A percentile compares a stretch with the other conserved stretches of the same genome.
These are phyloP conservation scores for Ischnura elegans DNA, from an alignment of 2,888 invertebrate species.

Conservation along the genomic window DNA sequence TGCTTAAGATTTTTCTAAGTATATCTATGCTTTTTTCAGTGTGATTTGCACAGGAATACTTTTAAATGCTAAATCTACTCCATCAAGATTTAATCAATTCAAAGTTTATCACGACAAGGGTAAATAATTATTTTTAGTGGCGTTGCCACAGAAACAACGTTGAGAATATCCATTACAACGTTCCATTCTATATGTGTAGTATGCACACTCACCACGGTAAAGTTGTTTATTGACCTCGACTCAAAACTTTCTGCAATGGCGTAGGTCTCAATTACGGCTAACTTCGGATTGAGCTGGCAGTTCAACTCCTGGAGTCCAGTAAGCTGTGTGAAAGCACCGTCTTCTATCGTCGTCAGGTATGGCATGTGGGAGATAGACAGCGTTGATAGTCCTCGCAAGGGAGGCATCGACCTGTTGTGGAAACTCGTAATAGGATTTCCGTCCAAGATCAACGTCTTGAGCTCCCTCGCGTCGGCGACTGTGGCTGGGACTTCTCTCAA, in stretches of 20 bases:
- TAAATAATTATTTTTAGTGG: no score
- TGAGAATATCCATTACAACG: no score
- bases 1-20: no score
- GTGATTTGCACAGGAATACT: no score
- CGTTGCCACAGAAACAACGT: no score
- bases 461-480: constrained; percentile 81
- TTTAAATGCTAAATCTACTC: no score
- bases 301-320: constrained; percentile 78
- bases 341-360: constrained; percentile 80
- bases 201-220: constrained; percentile 83
- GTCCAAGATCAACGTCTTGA: constrained; percentile 84
- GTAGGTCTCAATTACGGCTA: constrained; percentile 81
- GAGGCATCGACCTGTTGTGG: constrained; percentile 83
- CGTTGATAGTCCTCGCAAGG: constrained; percentile 81
- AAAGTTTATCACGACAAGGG: no score
- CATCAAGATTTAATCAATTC: no score
- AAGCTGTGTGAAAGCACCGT: constrained; percentile 81
- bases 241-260: constrained; percentile 81
- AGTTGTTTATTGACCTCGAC: constrained; percentile 84
- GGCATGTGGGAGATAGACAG: constrained; percentile 86
- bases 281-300: constrained; percentile 83
- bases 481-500: constrained; percentile 81
- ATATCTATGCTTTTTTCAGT: no score
- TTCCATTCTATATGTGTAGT: no score
- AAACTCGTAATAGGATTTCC: constrained; percentile 85